phyloP scores from a whole-genome alignment of 2,797 vertebrate genomes.

The Paramormyrops hopkinsi region DNA sequence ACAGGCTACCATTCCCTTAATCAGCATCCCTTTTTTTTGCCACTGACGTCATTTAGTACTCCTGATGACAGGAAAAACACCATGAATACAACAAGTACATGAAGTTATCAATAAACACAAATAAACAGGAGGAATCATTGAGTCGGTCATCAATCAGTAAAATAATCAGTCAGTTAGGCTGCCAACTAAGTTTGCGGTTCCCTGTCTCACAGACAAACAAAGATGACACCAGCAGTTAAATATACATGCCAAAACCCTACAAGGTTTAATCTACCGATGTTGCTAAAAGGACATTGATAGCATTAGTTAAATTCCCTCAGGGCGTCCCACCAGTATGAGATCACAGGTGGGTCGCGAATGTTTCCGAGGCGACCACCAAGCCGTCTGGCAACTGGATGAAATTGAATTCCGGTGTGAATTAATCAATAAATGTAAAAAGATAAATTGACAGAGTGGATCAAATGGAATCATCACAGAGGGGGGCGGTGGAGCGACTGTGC shows the following conservation, averaged over 20 bases:
- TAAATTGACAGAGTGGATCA: constrained; percentile 20
- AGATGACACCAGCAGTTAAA: neutral
- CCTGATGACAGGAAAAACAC: neutral
- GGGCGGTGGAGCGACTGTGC: neutral
- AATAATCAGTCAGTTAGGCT: neutral
- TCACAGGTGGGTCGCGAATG: neutral
- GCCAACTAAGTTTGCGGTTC: neutral
- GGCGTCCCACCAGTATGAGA: neutral
- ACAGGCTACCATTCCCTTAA: neutral
- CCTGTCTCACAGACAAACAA: neutral
- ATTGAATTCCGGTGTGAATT: constrained; percentile 10
- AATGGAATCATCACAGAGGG: constrained; percentile 6
- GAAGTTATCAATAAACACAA: neutral
- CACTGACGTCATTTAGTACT: neutral
- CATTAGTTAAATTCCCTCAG: neutral
- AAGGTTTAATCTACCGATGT: neutral
- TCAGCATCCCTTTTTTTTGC: neutral
- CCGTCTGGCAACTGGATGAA: neutral
- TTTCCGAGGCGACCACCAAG: neutral
- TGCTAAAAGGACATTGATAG: neutral
- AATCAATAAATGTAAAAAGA: constrained; percentile 20
- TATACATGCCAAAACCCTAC: neutral
- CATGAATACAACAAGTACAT: neutral
- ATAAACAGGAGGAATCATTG: neutral
- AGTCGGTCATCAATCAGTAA: neutral